Evolutionary conservation across 2,113 vertebrate genomes (phyloP), one percentile per base, ranked within the genome.

Genomic region (Trichomycterus rosablanca): DNA sequence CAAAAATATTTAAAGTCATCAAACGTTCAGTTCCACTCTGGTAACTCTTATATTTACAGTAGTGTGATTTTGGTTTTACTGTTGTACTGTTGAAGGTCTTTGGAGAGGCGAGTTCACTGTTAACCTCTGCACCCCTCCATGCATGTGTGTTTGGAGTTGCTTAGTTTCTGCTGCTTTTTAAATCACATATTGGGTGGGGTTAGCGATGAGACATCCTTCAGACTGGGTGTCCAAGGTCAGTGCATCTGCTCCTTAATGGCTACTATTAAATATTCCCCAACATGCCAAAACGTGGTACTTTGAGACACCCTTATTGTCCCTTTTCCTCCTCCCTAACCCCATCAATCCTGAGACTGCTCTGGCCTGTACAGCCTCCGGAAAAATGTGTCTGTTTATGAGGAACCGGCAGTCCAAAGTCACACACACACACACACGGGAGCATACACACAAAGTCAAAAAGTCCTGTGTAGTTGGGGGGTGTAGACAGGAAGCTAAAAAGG

Each of bases 171-270:
- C 54, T 40, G 44, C 59, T 63, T 9, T 48, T 34, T 35, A 48
- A n/a, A 3, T 59, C 50, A 35, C 35, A 49, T 54, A 46, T 52
- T 65, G 44, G 48, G 61, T 52, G 46, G 23, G 39, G 55, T 56
- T 40, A 60, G 71, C 68, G 37, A 54, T 56, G 68, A 66, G 72
- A 73, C 60, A 74, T 79, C 73, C 73, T 81, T 78, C 75, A 71
- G 72, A 66, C 63, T 63, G 57, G 44, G 55, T 57, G 14, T 72
- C 52, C 55, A 64, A 62, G 63, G 61, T 70, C 59, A 18, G 5
- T 67, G 66, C 66, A 75, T 76, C 76, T 78, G 74, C 67, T 76
- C 70, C 75, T 76, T 72, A 74, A 74, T 61, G 68, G 70, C 66
- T 39, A 7, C 54, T 66, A 77, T 71, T 72, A 78, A 83, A 70